Evolutionary conservation across 1,140 invertebrate species (phyloP).

Genomic region (Zaprionus vittiger): DNA sequence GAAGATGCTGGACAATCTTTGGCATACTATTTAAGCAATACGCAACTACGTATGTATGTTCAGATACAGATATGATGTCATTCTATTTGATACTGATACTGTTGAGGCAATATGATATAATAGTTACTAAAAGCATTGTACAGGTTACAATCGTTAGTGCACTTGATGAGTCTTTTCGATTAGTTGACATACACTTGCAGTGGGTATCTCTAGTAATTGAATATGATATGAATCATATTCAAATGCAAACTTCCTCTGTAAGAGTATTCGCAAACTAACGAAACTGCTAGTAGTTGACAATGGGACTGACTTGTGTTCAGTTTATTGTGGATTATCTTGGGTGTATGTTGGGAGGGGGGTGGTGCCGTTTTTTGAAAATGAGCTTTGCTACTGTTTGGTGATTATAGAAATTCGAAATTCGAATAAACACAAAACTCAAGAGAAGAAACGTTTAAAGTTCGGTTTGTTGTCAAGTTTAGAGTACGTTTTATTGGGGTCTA

Average conservation of each 20-base stretch:
- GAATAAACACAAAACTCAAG: conserved; percentile 65
- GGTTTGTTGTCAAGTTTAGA: conserved; percentile 34
- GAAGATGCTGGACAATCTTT: conserved; percentile 1
- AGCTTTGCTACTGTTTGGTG: conserved; percentile 52
- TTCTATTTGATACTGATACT: conserved; percentile 12
- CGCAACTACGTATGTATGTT: conserved; percentile 11
- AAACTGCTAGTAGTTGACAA: background rate
- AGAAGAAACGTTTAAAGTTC: conserved; percentile 61
- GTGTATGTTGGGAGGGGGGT: conserved; percentile 13
- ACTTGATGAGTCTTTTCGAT: conserved; percentile 16
- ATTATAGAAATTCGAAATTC: conserved; percentile 52
- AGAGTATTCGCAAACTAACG: background rate
- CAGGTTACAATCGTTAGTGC: conserved; percentile 13
- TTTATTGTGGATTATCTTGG: conserved; percentile 4
- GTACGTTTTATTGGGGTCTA: conserved; percentile 48
- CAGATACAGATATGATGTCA: conserved; percentile 4
- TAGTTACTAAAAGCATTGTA: conserved; percentile 17
- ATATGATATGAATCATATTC: background rate
- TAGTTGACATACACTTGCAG: conserved; percentile 19
- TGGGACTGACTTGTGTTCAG: conserved; percentile 11
- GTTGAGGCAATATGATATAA: conserved; percentile 5
- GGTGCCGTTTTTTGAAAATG: conserved; percentile 58
- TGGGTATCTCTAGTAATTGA: background rate
- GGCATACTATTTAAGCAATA: conserved; percentile 5
- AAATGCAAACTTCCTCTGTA: conserved; percentile 10